Conservation (phyloP, 2,113 vertebrate species). For the Notarius quadriscutis region DNA sequence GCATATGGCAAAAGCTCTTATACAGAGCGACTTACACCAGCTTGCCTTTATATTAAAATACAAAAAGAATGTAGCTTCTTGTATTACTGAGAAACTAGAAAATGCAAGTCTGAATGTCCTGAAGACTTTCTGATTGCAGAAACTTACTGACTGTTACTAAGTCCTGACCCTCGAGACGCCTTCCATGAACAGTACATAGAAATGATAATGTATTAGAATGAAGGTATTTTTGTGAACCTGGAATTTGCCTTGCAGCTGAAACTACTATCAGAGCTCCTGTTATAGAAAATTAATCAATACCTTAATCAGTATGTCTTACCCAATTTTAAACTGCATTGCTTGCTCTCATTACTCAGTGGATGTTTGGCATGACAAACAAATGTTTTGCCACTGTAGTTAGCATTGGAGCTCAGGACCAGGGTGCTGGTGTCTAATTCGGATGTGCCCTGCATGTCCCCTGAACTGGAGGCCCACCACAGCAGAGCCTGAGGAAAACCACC, state of each 20-base stretch:
- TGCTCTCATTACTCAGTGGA: constrained; percentile 65
- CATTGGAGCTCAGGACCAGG: constrained; percentile 70
- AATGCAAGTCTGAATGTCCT: not conserved
- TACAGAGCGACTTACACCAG: not conserved
- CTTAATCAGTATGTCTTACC: constrained; percentile 64
- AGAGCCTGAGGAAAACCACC: constrained; percentile 75
- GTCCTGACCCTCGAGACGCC: not conserved
- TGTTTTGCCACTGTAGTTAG: constrained; percentile 66
- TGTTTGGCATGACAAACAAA: constrained; percentile 78
- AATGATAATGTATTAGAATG: not conserved
- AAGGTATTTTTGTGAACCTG: not conserved
- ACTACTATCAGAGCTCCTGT: not conserved
- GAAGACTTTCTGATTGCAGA: not conserved
- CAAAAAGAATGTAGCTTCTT: not conserved
- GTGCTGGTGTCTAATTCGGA: constrained; percentile 65
- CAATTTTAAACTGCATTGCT: constrained; percentile 76
- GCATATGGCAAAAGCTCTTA: no score
- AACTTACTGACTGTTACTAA: not conserved
- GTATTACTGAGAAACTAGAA: not conserved
- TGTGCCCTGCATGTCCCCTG: constrained; percentile 59
- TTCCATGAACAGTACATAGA: not conserved
- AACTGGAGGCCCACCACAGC: constrained; percentile 75
- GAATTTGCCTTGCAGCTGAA: not conserved
- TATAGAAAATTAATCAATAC: not conserved
- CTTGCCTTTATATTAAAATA: not conserved